A percentile compares a stretch with the other conserved stretches of the same genome.
phyloP scores from a whole-genome alignment of 2,888 invertebrate genomes.

The Muscina levida region DNA sequence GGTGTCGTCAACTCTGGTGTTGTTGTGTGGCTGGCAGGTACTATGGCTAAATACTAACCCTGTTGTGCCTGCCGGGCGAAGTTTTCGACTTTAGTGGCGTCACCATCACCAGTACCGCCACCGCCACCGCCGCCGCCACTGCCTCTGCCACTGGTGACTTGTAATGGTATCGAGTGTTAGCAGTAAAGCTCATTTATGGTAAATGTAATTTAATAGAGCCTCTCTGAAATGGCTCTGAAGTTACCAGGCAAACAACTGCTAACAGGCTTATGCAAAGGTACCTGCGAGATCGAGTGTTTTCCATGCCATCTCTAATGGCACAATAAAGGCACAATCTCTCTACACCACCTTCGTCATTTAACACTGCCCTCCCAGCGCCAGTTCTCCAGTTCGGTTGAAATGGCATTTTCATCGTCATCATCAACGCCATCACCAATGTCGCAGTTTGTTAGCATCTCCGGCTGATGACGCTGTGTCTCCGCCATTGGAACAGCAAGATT shows the following conservation, averaged over 20 bases:
- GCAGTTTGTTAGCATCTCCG: background rate
- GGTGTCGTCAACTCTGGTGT: background rate
- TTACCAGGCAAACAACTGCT: constrained; percentile 30
- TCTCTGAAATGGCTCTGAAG: constrained; percentile 36
- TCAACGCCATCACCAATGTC: background rate
- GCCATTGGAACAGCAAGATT: background rate
- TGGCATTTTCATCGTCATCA: background rate
- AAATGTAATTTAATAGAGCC: constrained; percentile 66
- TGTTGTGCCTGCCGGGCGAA: background rate
- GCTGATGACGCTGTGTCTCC: constrained; percentile 1
- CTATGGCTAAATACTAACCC: constrained; percentile 11
- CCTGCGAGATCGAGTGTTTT: background rate
- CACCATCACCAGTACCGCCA: constrained; percentile 1
- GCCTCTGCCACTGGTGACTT: constrained; percentile 22
- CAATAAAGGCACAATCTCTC: constrained; percentile 28
- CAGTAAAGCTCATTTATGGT: constrained; percentile 62
- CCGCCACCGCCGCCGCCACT: constrained; percentile 8
- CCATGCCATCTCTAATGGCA: constrained; percentile 31
- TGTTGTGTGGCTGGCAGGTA: constrained; percentile 1
- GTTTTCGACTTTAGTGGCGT: background rate
- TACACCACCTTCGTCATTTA: background rate
- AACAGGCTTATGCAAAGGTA: constrained; percentile 26
- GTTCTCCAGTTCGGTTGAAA: constrained; percentile 2
- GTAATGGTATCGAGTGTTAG: constrained; percentile 36
- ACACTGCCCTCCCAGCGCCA: constrained; percentile 12